phyloP scores from a whole-genome alignment of 2,888 invertebrate genomes.

The Conistra vaccinii region DNA sequence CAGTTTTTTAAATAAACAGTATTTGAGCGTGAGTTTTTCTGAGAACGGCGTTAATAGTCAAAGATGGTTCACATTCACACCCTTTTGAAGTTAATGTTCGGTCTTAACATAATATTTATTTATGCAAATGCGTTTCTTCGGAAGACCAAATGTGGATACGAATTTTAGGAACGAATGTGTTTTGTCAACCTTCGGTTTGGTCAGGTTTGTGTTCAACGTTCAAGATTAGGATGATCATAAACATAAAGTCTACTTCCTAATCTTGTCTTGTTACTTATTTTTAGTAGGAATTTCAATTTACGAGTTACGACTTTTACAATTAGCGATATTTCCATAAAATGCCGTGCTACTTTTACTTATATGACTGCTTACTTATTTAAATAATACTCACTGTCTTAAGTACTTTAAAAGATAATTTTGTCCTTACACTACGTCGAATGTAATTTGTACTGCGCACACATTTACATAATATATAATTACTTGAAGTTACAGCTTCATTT shows the following conservation, averaged over 20 bases:
- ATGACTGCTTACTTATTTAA: not conserved
- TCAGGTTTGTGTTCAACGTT: conserved; percentile 2
- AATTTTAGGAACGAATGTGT: conserved; percentile 47
- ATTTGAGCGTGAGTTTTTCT: conserved; percentile 45
- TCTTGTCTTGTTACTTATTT: not conserved
- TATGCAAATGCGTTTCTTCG: conserved; percentile 67
- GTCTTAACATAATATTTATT: conserved; percentile 63
- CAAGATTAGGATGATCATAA: conserved; percentile 1
- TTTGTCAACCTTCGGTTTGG: conserved; percentile 19
- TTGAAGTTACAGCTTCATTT: not conserved
- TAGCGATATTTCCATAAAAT: not conserved
- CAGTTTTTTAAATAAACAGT: conserved; percentile 48
- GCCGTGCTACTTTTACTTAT: not conserved
- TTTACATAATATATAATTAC: conserved; percentile 13
- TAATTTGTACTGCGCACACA: not conserved
- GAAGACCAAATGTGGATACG: conserved; percentile 52
- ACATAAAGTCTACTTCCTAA: not conserved
- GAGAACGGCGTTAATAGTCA: conserved; percentile 54
- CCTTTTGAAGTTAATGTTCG: conserved; percentile 64
- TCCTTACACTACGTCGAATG: not conserved
- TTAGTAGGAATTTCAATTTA: not conserved
- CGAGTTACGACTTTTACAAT: not conserved
- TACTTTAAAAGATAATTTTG: conserved; percentile 14
- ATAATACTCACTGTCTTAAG: not conserved
- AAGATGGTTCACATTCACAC: conserved; percentile 54